These are phyloP conservation scores for Acrobasis consociella DNA, from an alignment of 2,888 invertebrate genomes.

Conservation along the genomic window DNA sequence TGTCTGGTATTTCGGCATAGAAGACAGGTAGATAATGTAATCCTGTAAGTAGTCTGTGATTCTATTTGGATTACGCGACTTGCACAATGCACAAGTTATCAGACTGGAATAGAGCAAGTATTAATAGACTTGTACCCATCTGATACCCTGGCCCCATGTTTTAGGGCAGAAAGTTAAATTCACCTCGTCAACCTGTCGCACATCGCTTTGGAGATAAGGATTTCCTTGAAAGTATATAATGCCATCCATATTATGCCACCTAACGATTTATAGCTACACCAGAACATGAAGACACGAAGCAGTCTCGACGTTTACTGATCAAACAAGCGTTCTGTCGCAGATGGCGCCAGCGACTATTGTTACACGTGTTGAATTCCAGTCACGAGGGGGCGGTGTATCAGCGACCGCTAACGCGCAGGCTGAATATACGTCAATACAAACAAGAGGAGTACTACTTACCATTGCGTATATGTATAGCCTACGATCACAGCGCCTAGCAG, in stretches of 20 bases:
- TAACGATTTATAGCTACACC: background rate
- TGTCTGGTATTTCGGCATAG: no score
- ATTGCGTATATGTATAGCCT: constrained; percentile 63
- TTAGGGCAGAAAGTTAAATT: no score
- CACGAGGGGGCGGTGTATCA: constrained; percentile 45
- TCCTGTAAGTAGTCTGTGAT: no score
- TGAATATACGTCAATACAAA: constrained; percentile 76
- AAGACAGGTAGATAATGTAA: no score
- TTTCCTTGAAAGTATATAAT: background rate
- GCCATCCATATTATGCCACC: constrained; percentile 13
- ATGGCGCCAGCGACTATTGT: constrained; percentile 28
- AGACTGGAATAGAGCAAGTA: no score
- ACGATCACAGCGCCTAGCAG: constrained; percentile 66
- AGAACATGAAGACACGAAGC: constrained; percentile 1
- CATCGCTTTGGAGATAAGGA: no score
- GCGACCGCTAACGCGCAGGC: constrained; percentile 57
- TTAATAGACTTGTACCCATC: no score
- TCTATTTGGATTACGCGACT: no score
- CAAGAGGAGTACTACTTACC: constrained; percentile 62
- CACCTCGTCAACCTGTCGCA: no score
- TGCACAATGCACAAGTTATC: no score
- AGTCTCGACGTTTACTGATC: background rate
- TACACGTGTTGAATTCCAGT: constrained; percentile 29
- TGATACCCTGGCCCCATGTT: no score
- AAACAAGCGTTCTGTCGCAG: constrained; percentile 29